Base-by-base conservation (phyloP, 2,888 invertebrate genomes). In the Nymphalis polychloros region DNA sequence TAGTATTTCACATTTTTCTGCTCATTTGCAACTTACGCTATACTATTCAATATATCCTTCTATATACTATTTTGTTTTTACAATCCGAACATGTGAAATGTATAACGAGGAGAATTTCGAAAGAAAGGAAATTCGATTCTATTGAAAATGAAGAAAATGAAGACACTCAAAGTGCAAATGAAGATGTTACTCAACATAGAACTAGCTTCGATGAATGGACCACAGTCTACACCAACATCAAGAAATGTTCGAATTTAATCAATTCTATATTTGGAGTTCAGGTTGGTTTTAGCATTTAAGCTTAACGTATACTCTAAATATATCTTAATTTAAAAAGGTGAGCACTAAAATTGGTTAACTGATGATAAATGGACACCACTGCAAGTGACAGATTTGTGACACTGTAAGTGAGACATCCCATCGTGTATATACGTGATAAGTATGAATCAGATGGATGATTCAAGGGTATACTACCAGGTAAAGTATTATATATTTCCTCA, bases 81-180 rank as follows among this genome's bases (percentile, higher is more conserved):
- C 70, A 81, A 35, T 76, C 79, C 55, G 76, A 81, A 23, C 84
- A 84, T 68, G 46, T 83, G 17, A 70, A 72, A 50, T 71, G 65
- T 46, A 75, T 83, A 13, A 76, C 70, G 5, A 70, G 77, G 55
- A 76, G 72, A 57, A 64, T 70, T 35, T 31, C 41, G 8, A 63
- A 59, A 4, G 57, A 67, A 17, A 47, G 61, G 19, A 55, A 59
- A 7, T 41, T 47, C 16, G 20, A 47, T 6, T 59, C 17, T 16
- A 17, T 48, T 48, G 10, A 17, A 60, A 47, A 17, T 50, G 49
- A 59, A 7, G 72, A 78, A 46, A 23, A 31, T 59, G 10, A 55
- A 13, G 35, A 48, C 16, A 53, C 16, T 16, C 16, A 3, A 20
- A 59, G 41, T 13, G 19, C 4, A 17, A 23, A n/a, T 49, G 19